phyloP scores from a whole-genome alignment of 2,888 invertebrate species.

The Villa cingulata region DNA sequence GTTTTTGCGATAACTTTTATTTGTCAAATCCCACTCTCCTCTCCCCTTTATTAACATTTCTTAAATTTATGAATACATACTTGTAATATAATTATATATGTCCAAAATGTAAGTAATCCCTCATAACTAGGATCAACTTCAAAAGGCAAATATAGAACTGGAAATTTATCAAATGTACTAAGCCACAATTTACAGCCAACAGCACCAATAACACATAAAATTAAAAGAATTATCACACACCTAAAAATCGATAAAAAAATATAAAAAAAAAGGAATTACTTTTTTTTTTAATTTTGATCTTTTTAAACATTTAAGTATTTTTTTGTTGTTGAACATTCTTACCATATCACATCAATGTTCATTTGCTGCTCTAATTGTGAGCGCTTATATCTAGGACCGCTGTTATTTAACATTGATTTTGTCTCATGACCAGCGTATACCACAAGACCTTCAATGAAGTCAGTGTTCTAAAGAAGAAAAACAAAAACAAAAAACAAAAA shows the following conservation, averaged over 20 bases:
- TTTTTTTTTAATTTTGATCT: too few species aligned
- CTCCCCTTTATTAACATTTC: too few species aligned
- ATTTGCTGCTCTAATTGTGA: constrained; percentile 84
- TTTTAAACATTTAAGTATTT: too few species aligned
- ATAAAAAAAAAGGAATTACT: too few species aligned
- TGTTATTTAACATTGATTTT: constrained; percentile 95
- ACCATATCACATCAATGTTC: constrained; percentile 94
- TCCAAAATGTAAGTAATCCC: constrained; percentile 84
- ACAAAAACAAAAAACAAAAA: background rate
- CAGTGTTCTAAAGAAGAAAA: constrained; percentile 59
- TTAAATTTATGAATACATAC: too few species aligned
- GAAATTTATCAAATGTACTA: constrained; percentile 35
- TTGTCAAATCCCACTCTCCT: too few species aligned
- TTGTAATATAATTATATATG: constrained; percentile 89
- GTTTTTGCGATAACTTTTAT: too few species aligned
- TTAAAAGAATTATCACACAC: constrained; percentile 80
- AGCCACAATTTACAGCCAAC: constrained; percentile 84
- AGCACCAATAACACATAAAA: constrained; percentile 82
- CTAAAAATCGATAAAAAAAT: constrained; percentile 16
- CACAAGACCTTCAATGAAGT: constrained; percentile 90
- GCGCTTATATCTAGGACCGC: constrained; percentile 85
- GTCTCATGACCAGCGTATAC: constrained; percentile 96
- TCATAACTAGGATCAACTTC: constrained; percentile 51
- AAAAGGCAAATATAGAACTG: constrained; percentile 54
- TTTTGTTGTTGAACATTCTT: constrained; percentile 40